A percentile compares a stretch with the other conserved stretches of the same genome.
Conservation (phyloP, 2,797 vertebrate genomes). For the Girardinus metallicus region DNA sequence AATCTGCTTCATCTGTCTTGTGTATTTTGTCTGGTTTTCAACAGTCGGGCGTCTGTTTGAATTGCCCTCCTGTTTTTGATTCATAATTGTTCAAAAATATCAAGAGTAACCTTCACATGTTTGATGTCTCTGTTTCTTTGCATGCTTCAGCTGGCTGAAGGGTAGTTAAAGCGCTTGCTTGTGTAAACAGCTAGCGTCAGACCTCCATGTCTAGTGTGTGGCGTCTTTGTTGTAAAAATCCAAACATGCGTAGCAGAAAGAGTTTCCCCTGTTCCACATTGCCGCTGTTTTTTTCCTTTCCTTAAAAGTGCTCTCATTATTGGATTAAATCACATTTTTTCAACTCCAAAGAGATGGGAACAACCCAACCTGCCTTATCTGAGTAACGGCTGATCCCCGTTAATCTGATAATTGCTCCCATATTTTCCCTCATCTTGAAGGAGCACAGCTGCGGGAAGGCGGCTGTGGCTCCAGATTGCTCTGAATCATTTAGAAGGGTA, state of each 20-base stretch:
- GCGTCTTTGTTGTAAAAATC: conserved; percentile 45
- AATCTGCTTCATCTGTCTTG: conserved; percentile 59
- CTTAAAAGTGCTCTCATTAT: conserved; percentile 61
- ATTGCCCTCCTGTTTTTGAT: conserved; percentile 68
- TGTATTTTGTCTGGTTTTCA: conserved; percentile 58
- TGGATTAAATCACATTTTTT: conserved; percentile 64
- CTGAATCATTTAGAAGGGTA: conserved; percentile 50
- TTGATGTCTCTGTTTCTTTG: conserved; percentile 55
- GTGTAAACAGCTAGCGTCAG: conserved; percentile 50
- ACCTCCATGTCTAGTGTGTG: conserved; percentile 39
- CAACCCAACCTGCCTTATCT: conserved; percentile 52
- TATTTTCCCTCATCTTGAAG: conserved; percentile 52
- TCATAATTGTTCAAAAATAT: conserved; percentile 56
- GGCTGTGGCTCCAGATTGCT: conserved; percentile 45
- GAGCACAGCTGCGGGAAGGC: conserved; percentile 64
- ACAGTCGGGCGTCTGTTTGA: conserved; percentile 53
- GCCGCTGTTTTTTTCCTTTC: not conserved
- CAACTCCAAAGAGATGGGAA: conserved; percentile 48
- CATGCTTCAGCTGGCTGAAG: conserved; percentile 25
- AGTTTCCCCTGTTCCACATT: conserved; percentile 21
- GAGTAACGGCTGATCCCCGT: conserved; percentile 60
- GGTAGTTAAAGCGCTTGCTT: conserved; percentile 50
- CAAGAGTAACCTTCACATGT: conserved; percentile 66
- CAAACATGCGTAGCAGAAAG: conserved; percentile 29
- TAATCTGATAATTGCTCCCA: conserved; percentile 77